Evolutionary conservation across 2,797 vertebrate genomes (phyloP).

Genomic region (Hafferia zeledoni): DNA sequence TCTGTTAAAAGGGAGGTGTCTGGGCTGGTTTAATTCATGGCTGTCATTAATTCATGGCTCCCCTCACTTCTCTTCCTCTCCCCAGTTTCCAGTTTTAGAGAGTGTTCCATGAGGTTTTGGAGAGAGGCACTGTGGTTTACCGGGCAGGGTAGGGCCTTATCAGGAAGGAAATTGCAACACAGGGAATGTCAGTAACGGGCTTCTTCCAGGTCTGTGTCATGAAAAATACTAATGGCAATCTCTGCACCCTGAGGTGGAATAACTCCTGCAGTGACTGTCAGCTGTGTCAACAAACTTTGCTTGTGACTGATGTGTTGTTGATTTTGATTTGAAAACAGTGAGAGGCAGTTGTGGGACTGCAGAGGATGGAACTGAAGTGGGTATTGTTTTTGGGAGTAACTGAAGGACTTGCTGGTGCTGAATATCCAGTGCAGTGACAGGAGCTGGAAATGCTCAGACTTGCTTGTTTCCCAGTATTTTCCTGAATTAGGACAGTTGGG

Average conservation of each 20-base stretch:
- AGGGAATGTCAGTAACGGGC: neutral
- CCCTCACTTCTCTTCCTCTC: fast-evolving
- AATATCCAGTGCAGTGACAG: neutral
- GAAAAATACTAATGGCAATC: neutral
- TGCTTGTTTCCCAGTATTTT: neutral
- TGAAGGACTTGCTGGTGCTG: neutral
- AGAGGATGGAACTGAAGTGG: neutral
- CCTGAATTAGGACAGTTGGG: neutral
- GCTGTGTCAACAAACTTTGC: neutral
- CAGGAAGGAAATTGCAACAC: neutral
- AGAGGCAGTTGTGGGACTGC: neutral
- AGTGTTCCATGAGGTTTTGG: neutral
- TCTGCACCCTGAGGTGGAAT: neutral
- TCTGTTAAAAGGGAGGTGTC: neutral
- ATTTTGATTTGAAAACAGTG: neutral
- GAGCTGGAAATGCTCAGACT: neutral
- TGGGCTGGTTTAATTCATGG: neutral
- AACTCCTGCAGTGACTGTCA: neutral
- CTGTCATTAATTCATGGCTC: neutral
- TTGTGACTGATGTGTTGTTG: neutral
- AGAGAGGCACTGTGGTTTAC: neutral
- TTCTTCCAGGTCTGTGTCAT: neutral
- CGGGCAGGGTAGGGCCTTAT: neutral
- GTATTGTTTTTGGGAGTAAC: neutral
- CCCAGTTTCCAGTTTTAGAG: neutral